Evolutionary conservation across 2,888 invertebrate species (phyloP), one percentile per base, ranked within the genome.

Genomic region (Caenorhabditis panamensis): DNA sequence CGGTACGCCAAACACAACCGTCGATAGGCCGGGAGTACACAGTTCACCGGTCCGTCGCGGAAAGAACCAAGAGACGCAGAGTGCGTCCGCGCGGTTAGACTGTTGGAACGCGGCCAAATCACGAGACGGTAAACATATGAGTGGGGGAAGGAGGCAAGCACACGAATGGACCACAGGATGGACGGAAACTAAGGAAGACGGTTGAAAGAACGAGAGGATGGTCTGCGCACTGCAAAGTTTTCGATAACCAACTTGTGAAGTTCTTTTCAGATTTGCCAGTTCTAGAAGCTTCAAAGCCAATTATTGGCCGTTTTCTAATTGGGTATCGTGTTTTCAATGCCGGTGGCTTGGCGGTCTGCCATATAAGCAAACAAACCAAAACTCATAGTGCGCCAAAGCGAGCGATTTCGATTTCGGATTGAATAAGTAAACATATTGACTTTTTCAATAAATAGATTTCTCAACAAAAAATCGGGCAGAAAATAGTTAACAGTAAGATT

Each of bases 91-190:
- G 75, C 75, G 75, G 75, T 75, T 61, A 75, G 75, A 36, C 61
- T 59, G 69, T 79, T 79, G 79, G 79, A 79, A 79, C 61, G 79
- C 67, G 56, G 79, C 79, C 79, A 79, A 79, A 79, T 79, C 79
- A 79, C 79, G 79, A 79, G 77, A 77, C 77, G 77, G 77, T 77
- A 77, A 69, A 77, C 77, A 77, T 66, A 44, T 28, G 67, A 61
- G 67, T 54, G 67, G 49, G 64, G 44, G 26, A 47, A 54, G 61
- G 24, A 22, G 53, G 28, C 9, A 51, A n/a, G 51, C 22, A 51
- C 26, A 51, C 28, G 16, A 41, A 59, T 59, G 59, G 54, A 54
- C 54, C 54, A 62, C 49, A 54, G 54, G 28, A 28, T 54, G 41
- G 51, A 18, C 36, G 51, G 26, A 49, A 47, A 3, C 5, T 9